Conservation (phyloP, 1,140 invertebrate species). For the Spodoptera litura region DNA sequence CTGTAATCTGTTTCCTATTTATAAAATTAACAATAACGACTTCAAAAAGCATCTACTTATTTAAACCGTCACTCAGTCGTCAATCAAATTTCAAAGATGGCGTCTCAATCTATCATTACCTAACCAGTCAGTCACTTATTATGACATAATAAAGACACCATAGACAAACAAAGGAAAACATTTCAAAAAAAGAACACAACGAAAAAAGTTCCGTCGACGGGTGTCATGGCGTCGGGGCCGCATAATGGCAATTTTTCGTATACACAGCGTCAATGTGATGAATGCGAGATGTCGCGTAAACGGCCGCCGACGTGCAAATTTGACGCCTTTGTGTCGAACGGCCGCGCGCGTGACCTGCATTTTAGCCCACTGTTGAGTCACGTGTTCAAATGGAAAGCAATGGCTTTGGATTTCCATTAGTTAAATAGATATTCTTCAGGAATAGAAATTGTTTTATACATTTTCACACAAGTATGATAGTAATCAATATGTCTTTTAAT, state of each 20-base stretch:
- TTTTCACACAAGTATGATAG: too few relatives aligned
- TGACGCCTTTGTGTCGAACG: constrained; percentile 78
- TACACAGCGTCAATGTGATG: constrained; percentile 74
- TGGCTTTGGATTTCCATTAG: constrained; percentile 39
- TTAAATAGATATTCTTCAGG: too few relatives aligned
- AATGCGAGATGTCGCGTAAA: constrained; percentile 80
- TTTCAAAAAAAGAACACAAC: constrained; percentile 26
- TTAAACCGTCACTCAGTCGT: too few relatives aligned
- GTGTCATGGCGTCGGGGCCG: constrained; percentile 68
- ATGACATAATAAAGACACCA: constrained; percentile 3
- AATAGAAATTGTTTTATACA: background rate
- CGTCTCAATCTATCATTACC: background rate
- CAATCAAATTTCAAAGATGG: too few relatives aligned
- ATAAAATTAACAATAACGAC: too few relatives aligned
- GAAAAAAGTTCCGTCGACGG: constrained; percentile 43
- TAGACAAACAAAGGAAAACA: constrained; percentile 1
- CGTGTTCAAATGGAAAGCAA: constrained; percentile 48
- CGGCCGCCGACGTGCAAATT: constrained; percentile 82
- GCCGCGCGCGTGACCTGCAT: constrained; percentile 76
- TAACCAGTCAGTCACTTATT: background rate
- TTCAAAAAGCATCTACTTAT: too few relatives aligned
- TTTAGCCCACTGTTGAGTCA: background rate
- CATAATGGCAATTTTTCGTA: constrained; percentile 83
- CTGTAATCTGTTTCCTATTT: too few relatives aligned
- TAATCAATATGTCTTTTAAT: too few relatives aligned